Percentiles rank a stretch among this genome's conserved stretches.
These are phyloP conservation scores for Eutolmus rufibarbis DNA, from an alignment of 2,888 invertebrate species.

Conservation along the genomic window DNA sequence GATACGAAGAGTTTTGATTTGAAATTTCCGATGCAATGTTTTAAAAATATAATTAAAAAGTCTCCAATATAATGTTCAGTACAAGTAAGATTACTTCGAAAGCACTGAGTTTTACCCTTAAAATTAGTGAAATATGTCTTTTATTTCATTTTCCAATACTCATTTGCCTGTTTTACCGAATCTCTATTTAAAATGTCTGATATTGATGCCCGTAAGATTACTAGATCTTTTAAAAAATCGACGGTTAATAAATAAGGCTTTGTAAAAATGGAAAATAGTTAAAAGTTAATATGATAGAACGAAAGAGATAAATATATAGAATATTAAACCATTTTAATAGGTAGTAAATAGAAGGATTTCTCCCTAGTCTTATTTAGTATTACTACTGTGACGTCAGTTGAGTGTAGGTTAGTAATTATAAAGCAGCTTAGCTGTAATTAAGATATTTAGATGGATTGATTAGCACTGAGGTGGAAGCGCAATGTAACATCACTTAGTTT, in stretches of 20 bases:
- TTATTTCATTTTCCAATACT: background rate
- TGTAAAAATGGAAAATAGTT: background rate
- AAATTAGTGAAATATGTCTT: background rate
- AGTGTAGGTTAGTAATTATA: background rate
- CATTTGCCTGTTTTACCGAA: background rate
- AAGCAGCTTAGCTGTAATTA: background rate
- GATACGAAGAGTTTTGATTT: no score
- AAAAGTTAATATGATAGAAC: background rate
- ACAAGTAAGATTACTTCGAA: background rate
- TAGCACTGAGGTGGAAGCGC: background rate
- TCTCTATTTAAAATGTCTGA: background rate
- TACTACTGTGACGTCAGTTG: background rate
- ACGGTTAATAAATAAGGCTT: background rate
- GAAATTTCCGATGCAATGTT: no score
- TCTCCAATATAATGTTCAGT: background rate
- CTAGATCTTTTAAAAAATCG: background rate
- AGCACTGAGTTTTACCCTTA: background rate
- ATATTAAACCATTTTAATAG: background rate
- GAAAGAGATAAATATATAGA: background rate
- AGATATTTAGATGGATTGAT: background rate
- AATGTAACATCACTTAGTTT: background rate
- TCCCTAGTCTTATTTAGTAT: background rate
- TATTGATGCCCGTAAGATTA: background rate
- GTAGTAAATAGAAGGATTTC: background rate
- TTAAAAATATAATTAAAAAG: background rate